Conservation (phyloP, 1,140 invertebrate genomes). For the Trachymyrmex septentrionalis region DNA sequence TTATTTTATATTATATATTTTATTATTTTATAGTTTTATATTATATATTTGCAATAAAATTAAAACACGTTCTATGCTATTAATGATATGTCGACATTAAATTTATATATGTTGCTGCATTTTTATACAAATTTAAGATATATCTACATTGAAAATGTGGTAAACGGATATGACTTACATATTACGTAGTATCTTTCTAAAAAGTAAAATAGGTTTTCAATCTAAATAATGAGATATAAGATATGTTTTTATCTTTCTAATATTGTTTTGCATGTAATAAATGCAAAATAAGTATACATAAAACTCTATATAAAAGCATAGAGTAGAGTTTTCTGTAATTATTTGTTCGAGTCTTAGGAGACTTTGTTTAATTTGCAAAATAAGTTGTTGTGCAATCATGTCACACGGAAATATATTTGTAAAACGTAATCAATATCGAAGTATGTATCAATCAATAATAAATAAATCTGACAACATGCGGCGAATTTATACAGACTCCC, state of each 20-base stretch:
- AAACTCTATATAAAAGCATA: too few relatives aligned
- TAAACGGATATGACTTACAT: too few relatives aligned
- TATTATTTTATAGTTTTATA: neutral
- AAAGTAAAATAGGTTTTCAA: neutral
- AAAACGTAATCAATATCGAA: neutral
- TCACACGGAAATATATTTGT: neutral
- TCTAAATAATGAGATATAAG: neutral
- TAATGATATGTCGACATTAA: too few relatives aligned
- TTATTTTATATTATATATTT: too few relatives aligned
- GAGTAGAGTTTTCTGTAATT: too few relatives aligned
- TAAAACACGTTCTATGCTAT: neutral
- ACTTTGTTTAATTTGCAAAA: neutral
- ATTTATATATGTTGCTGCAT: neutral
- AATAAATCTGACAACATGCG: slow-evolving; percentile 1
- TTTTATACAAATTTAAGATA: too few relatives aligned
- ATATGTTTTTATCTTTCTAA: neutral
- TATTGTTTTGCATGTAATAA: neutral
- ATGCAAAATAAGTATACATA: neutral
- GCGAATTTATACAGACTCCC: neutral
- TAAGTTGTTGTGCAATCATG: neutral
- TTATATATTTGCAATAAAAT: neutral
- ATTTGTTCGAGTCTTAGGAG: too few relatives aligned
- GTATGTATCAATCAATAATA: neutral
- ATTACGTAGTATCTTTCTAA: too few relatives aligned
- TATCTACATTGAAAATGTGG: too few relatives aligned